Evolutionary conservation across 2,888 invertebrate species (phyloP), one percentile per base, ranked within the genome.

Genomic region (Emmelina monodactyla): DNA sequence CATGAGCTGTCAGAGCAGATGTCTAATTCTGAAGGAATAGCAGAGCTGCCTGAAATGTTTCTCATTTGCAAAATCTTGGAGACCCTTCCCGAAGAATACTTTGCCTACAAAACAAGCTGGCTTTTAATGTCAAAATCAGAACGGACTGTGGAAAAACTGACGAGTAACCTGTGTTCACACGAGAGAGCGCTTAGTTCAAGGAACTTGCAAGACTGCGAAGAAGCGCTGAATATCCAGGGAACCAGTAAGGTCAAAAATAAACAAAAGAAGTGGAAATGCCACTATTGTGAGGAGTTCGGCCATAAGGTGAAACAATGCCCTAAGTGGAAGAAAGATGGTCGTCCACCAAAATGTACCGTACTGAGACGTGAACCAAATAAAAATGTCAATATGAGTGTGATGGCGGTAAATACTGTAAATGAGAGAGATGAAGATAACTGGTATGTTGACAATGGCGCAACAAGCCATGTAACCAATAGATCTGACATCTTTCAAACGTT

Each of bases 11-110:
- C 12, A 14, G 11, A 29, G 14, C 13, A 13, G 13, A 14, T 29
- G 29, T 14, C 12, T n/a, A n/a, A n/a, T n/a, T n/a, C n/a, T 12
- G 29, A 29, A 14, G 5, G 14, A 14, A 29, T 5, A 14, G 29
- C 14, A 14, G 29, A 34, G 14, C 12, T 34, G 22, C 37, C 37
- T 2, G 37, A 37, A 13, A 9, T 39, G 10, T 31, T 35, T 7
- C 28, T 40, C 1, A 34, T 40, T 12, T 38, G 35, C n/a, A 40
- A 40, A 22, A 32, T 40, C 9, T 14, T 40, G 11, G 38, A 40
- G 12, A 40, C 37, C 1, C 11, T 40, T n/a, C 31, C 28, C 14
- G 35, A 40, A 22, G 14, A 29, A 28, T 39, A 22, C 16, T 37
- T 35, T 15, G 1, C 15, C 1, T 40, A 34, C 14, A 34, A 32